Base-by-base conservation (phyloP, 1,140 invertebrate species). In the Brachionus calyciflorus region DNA sequence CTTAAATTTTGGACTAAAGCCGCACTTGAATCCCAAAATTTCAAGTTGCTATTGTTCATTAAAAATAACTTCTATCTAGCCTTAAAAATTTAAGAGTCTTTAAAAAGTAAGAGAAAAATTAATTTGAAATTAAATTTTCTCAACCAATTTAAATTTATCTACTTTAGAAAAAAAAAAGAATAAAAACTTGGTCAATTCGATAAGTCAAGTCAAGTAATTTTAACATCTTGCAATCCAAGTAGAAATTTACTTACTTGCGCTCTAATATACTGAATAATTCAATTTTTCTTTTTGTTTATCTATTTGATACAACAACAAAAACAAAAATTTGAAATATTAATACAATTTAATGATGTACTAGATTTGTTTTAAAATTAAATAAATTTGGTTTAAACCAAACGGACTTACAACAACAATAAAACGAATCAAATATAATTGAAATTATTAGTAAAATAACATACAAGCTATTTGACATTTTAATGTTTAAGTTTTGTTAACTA, bases 351-450 rank as follows among this genome's bases (percentile, higher is more conserved):
- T 60, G 55, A 60, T 37, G 55, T 33, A 37, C 55, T 60, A 60
- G 26, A 60, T 60, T 55, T 28, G 28, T n/a, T 60, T 33, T 33
- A 37, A 37, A 37, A 37, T 37, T 37, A 37, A 37, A 37, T 37
- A 37, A 37, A 37, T 37, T 30, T 60, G 33, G 10, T 28, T 60
- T 60, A 28, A 60, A 60, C 19, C 55, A 60, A n/a, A 60, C 28
- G 55, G 30, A 37, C 55, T 60, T 33, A n/a, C n/a, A 9, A 37
- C 33, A 5, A 37, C 3, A 9, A 37, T 37, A 37, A 30, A 60
- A 60, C 33, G 37, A 33, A 60, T 60, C 55, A 60, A 60, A 60
- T 60, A 30, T 60, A 60, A 60, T 60, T 60, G 55, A 60, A 60
- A 55, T n/a, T n/a, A 55, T 37, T 60, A 33, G 30, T 60, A 60